Evolutionary conservation across 2,888 invertebrate species (phyloP).

Genomic region (Endotricha flammealis): DNA sequence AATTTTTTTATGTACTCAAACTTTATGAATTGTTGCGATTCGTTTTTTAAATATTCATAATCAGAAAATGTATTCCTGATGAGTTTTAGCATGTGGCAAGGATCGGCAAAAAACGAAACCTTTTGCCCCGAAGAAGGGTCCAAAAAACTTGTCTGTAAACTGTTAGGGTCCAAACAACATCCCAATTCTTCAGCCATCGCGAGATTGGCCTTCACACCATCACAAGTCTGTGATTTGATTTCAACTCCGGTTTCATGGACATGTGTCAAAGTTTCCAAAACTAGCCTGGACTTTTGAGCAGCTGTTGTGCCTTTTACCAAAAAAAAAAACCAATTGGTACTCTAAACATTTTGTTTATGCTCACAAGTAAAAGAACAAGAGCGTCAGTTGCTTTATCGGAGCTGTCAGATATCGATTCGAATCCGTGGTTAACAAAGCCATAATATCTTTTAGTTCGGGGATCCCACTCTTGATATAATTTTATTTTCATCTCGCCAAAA

Average conservation of each 20-base stretch:
- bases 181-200: conserved; percentile 19
- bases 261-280: not conserved
- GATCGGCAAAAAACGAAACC: conserved; percentile 15
- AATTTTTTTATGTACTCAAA: conserved; percentile 7
- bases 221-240: not conserved
- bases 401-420: not conserved
- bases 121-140: conserved; percentile 14
- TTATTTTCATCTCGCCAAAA: not conserved
- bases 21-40: not conserved
- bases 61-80: conserved; percentile 13
- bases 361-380: not conserved
- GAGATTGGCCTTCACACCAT: not conserved
- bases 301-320: not conserved
- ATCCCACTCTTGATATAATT: not conserved
- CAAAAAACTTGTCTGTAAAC: conserved; percentile 15
- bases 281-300: not conserved
- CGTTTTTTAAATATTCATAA: conserved; percentile 6
- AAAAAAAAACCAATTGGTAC: not conserved
- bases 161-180: conserved; percentile 14
- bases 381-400: not conserved
- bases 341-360: not conserved
- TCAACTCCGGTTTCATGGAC: not conserved
- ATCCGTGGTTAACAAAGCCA: not conserved
- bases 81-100: conserved; percentile 18
- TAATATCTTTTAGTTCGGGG: not conserved